A percentile compares a stretch with the other conserved stretches of the same genome.
Conservation (phyloP, 2,797 vertebrate species). For the Lycodopsis pacificus region DNA sequence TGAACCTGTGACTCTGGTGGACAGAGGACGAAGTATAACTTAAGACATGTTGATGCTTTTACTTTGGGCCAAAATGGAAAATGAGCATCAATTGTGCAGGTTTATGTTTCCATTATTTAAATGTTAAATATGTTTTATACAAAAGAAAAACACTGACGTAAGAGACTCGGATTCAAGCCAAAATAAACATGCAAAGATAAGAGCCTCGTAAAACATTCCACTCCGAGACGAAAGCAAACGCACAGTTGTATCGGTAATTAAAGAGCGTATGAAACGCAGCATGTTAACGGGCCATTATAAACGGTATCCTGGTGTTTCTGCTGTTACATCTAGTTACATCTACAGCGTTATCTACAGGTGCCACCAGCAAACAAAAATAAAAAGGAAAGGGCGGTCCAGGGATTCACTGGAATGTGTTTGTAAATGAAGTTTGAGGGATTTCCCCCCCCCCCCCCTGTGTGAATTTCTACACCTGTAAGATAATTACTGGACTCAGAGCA, state of each 20-base stretch:
- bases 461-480: background rate
- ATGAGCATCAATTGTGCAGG: background rate
- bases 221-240: background rate
- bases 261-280: background rate
- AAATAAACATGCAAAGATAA: slow-evolving; percentile 2
- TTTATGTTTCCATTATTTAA: background rate
- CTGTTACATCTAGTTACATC: background rate
- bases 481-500: background rate
- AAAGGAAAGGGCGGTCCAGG: background rate
- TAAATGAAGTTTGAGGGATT: background rate
- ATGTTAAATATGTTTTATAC: background rate
- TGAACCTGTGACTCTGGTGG: background rate
- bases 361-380: too few relatives aligned
- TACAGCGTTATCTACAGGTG: background rate
- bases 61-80: background rate
- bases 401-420: background rate
- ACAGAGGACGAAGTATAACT: background rate
- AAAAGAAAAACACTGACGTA: background rate
- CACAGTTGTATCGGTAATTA: background rate
- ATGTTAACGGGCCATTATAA: too few relatives aligned
- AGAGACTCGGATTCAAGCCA: background rate
- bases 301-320: background rate
- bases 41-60: background rate
- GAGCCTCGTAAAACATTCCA: background rate
- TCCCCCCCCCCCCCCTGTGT: background rate